phyloP scores from a whole-genome alignment of 2,888 invertebrate genomes.

The Hartigia nigra region DNA sequence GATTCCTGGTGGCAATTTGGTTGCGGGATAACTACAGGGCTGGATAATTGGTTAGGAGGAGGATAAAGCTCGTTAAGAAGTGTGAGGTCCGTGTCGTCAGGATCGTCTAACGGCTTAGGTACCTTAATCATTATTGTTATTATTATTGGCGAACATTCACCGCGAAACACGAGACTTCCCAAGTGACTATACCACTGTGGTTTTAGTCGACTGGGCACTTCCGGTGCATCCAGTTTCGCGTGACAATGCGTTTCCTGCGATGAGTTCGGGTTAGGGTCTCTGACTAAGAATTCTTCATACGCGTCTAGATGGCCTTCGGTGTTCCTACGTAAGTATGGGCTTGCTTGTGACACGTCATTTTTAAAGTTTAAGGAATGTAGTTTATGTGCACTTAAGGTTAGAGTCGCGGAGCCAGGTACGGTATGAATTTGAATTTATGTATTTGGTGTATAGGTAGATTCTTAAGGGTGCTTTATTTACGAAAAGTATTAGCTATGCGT shows the following conservation, averaged over 20 bases:
- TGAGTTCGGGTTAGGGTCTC: not conserved
- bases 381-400: not conserved
- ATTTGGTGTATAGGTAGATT: not conserved
- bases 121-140: not conserved
- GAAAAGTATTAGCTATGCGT: not conserved
- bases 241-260: conserved; percentile 2
- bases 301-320: not conserved
- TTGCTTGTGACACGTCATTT: not conserved
- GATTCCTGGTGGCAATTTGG: not conserved
- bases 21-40: not conserved
- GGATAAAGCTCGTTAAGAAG: not conserved
- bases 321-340: not conserved
- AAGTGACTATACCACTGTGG: not conserved
- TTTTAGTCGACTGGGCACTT: not conserved
- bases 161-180: not conserved
- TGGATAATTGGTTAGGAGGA: not conserved
- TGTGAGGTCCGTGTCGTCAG: not conserved
- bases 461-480: not conserved
- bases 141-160: not conserved
- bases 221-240: conserved; percentile 4
- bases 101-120: not conserved
- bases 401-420: not conserved
- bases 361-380: not conserved
- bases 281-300: not conserved
- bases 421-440: not conserved